phyloP scores from a whole-genome alignment of 2,113 vertebrate genomes.

The Mungos mungo region DNA sequence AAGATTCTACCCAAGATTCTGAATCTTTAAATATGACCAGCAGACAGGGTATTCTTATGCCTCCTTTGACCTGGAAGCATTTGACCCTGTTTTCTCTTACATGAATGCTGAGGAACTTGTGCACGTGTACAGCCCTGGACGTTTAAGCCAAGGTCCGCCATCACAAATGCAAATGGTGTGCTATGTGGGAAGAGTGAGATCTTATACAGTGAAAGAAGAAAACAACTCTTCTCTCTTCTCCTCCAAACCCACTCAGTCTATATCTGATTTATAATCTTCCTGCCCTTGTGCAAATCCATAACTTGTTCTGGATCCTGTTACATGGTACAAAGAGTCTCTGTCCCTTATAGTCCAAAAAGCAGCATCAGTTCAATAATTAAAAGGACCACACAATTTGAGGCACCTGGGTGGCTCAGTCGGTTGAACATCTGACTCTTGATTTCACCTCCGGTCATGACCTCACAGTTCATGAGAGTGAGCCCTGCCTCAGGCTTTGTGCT shows the following conservation, averaged over 20 bases:
- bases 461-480: too few relatives aligned
- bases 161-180: neutral
- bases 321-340: neutral
- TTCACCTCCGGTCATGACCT: too few relatives aligned
- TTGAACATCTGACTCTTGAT: too few relatives aligned
- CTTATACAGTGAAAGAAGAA: neutral
- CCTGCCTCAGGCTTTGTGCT: too few relatives aligned
- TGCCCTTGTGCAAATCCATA: neutral
- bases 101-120: neutral
- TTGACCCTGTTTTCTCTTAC: neutral
- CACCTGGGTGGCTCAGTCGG: too few relatives aligned
- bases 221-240: neutral
- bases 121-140: neutral
- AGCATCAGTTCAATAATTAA: neutral
- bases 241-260: neutral
- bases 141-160: neutral
- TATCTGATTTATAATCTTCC: neutral
- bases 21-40: neutral
- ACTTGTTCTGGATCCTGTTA: neutral
- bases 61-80: neutral
- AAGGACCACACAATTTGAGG: neutral
- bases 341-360: neutral
- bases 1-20: neutral
- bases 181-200: neutral
- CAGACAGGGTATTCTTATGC: neutral